These are phyloP conservation scores for Brachypodius melanocephalos DNA, from an alignment of 2,113 vertebrate species.

Conservation along the genomic window DNA sequence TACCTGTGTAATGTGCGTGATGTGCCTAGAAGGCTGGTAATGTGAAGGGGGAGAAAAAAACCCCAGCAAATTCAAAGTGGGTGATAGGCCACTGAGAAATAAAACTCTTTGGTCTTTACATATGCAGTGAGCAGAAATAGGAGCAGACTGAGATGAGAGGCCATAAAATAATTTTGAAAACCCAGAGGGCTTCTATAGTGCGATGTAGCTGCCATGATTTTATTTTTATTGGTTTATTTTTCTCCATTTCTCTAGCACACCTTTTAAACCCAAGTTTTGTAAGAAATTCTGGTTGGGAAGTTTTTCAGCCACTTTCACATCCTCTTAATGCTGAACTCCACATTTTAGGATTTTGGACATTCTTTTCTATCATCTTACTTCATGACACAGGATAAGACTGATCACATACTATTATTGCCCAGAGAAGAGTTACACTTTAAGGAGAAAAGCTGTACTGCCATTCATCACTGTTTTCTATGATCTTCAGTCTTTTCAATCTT, in stretches of 20 bases:
- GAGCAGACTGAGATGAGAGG: background rate
- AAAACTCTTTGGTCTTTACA: background rate
- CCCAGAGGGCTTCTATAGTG: background rate
- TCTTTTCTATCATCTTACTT: background rate
- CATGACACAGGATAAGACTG: background rate
- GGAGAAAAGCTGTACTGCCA: background rate
- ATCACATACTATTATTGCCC: background rate
- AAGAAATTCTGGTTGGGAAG: background rate
- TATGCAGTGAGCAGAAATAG: background rate
- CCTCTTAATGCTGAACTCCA: background rate
- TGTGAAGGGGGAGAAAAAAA: accelerated
- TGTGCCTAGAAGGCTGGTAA: background rate
- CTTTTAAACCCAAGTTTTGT: background rate
- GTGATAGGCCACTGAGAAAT: background rate
- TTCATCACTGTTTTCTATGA: background rate
- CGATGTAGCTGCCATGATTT: background rate
- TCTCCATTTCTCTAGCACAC: background rate
- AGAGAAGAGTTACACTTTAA: background rate
- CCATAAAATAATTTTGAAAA: background rate
- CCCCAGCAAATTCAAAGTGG: background rate
- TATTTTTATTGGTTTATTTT: slow-evolving; percentile 1
- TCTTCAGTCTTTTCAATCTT: background rate
- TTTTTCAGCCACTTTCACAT: background rate
- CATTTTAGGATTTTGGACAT: background rate
- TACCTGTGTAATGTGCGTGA: background rate